phyloP scores from a whole-genome alignment of 30 jellyfish, hydroid and myxozoan genomes.

The Cassiopea andromeda region DNA sequence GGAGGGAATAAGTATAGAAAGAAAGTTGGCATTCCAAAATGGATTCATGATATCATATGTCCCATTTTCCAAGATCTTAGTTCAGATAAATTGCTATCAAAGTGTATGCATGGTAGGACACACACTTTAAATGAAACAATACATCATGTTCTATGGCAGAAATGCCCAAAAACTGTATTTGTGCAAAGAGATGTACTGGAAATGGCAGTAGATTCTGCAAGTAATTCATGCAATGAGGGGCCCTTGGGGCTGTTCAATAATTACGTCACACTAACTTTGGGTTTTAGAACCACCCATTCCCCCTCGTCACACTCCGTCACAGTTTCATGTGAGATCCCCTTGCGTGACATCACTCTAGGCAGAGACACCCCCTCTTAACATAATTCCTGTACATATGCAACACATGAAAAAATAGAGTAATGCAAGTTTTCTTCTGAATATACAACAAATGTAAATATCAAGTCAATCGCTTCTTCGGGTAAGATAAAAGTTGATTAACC shows the following conservation, averaged over 20 bases:
- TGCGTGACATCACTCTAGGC: constrained; percentile 25
- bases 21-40: constrained; percentile 15
- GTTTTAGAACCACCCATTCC: constrained; percentile 37
- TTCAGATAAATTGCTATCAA: too few species aligned
- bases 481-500: constrained; percentile 30
- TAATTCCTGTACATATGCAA: constrained; percentile 23
- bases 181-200: too few species aligned
- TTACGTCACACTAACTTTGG: constrained; percentile 8
- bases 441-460: constrained; percentile 34
- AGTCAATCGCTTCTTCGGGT: constrained; percentile 44
- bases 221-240: too few species aligned
- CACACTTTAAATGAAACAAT: too few species aligned
- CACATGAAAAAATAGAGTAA: constrained; percentile 25
- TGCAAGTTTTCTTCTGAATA: constrained; percentile 41
- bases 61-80: constrained; percentile 7
- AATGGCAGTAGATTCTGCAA: too few species aligned
- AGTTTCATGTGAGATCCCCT: constrained; percentile 16
- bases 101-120: too few species aligned
- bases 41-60: constrained; percentile 33
- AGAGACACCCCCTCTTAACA: constrained; percentile 15
- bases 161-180: too few species aligned
- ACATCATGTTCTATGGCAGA: too few species aligned
- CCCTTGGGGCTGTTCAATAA: background rate
- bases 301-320: constrained; percentile 6
- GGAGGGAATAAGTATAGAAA: constrained; percentile 23